These are phyloP conservation scores for Epistrophe eligans DNA, from an alignment of 2,888 invertebrate genomes.

Conservation along the genomic window DNA sequence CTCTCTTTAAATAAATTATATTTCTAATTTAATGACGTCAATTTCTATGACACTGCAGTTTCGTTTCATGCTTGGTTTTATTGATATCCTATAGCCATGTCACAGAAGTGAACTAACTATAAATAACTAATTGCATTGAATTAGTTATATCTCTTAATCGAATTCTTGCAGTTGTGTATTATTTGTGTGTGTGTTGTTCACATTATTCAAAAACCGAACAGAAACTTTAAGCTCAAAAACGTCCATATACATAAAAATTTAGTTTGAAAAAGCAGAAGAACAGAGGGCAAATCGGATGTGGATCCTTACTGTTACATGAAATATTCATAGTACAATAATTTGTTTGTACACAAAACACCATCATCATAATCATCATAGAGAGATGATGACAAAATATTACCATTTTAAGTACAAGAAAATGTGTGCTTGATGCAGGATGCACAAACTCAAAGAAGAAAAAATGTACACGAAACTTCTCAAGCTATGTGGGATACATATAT, in stretches of 20 bases:
- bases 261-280: constrained; percentile 20
- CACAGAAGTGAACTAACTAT: constrained; percentile 23
- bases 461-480: constrained; percentile 1
- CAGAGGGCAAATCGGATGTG: constrained; percentile 14
- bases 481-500: neutral
- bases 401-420: constrained; percentile 57
- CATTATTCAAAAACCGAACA: constrained; percentile 27
- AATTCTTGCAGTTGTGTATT: constrained; percentile 19
- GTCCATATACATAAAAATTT: constrained; percentile 25
- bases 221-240: constrained; percentile 22
- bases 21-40: constrained; percentile 34
- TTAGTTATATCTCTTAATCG: constrained; percentile 32
- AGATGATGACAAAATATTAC: constrained; percentile 53
- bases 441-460: constrained; percentile 7
- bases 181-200: neutral
- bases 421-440: constrained; percentile 22
- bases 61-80: neutral
- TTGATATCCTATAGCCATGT: constrained; percentile 11
- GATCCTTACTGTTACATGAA: constrained; percentile 43
- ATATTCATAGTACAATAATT: constrained; percentile 68
- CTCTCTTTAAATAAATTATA: neutral
- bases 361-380: constrained; percentile 38
- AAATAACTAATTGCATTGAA: constrained; percentile 64
- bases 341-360: constrained; percentile 59
- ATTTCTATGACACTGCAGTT: constrained; percentile 12